phyloP scores from a whole-genome alignment of 1,140 invertebrate genomes.

The Aporrectodea caliginosa region DNA sequence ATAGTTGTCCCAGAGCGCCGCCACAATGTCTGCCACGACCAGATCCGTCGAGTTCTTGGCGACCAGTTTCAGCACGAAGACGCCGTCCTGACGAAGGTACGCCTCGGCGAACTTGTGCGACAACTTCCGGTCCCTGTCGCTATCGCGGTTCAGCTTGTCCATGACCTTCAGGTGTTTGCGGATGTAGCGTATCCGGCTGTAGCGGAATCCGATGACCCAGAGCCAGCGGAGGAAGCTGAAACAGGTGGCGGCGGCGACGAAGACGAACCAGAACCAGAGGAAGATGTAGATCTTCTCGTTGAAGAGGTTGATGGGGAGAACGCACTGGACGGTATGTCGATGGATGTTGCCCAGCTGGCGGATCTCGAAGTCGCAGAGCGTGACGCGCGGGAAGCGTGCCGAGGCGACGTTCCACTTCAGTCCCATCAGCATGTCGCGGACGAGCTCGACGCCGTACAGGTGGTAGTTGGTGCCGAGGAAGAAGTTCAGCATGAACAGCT shows the following conservation, averaged over 20 bases:
- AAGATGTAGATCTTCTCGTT: constrained; percentile 62
- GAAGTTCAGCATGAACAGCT: constrained; percentile 40
- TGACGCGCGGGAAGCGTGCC: constrained; percentile 57
- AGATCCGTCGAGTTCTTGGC: constrained; percentile 36
- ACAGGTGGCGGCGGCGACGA: constrained; percentile 57
- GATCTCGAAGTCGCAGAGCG: constrained; percentile 61
- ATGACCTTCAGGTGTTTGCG: constrained; percentile 52
- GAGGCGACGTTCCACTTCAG: constrained; percentile 29
- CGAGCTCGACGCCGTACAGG: constrained; percentile 39
- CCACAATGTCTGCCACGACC: constrained; percentile 38
- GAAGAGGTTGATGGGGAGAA: constrained; percentile 61
- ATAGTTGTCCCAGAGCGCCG: constrained; percentile 45
- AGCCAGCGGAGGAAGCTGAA: constrained; percentile 54
- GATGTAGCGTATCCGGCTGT: constrained; percentile 51
- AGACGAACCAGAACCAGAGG: constrained; percentile 61
- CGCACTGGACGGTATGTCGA: constrained; percentile 60
- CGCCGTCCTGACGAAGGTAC: constrained; percentile 36
- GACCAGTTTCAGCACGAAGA: constrained; percentile 36
- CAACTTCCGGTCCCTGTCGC: constrained; percentile 29
- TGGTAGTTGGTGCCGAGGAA: constrained; percentile 38
- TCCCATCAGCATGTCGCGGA: constrained; percentile 35
- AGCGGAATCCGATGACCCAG: constrained; percentile 35
- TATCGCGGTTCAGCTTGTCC: constrained; percentile 30
- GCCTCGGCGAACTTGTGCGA: constrained; percentile 34
- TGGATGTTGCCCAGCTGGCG: constrained; percentile 57